Evolutionary conservation across 2,113 vertebrate genomes (phyloP).

Genomic region (Malurus melanocephalus): DNA sequence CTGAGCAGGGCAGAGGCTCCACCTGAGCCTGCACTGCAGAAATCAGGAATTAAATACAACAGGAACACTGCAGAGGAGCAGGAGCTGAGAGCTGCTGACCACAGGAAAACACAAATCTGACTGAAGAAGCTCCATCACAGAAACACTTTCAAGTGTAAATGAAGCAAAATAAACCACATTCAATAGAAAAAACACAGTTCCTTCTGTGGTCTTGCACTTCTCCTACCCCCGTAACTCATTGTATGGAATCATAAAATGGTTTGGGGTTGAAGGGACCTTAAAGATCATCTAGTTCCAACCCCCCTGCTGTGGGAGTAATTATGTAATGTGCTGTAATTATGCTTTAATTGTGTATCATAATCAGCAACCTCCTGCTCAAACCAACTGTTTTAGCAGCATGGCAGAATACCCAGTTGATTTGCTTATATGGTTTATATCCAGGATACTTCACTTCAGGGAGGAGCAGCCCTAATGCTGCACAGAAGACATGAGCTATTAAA

Average conservation of each 20-base stretch:
- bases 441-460: not conserved
- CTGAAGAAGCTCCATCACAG: not conserved
- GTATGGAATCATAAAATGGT: not conserved
- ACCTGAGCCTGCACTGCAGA: fast-evolving
- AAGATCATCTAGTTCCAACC: not conserved
- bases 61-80: not conserved
- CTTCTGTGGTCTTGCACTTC: too few relatives aligned
- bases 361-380: not conserved
- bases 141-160: fast-evolving
- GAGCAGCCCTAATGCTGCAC: not conserved
- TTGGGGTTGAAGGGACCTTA: not conserved
- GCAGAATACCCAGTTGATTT: not conserved
- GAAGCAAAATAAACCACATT: not conserved
- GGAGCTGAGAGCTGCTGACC: not conserved
- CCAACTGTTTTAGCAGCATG: not conserved
- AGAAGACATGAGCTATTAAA: not conserved
- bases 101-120: not conserved
- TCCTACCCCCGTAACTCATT: not conserved
- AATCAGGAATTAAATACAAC: not conserved
- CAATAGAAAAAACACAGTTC: fast-evolving
- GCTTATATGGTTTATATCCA: not conserved
- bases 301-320: not conserved
- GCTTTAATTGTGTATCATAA: not conserved
- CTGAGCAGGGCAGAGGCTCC: not conserved
- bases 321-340: not conserved